Base-by-base conservation (phyloP, 2,888 invertebrate species). In the Eilema griseolum region DNA sequence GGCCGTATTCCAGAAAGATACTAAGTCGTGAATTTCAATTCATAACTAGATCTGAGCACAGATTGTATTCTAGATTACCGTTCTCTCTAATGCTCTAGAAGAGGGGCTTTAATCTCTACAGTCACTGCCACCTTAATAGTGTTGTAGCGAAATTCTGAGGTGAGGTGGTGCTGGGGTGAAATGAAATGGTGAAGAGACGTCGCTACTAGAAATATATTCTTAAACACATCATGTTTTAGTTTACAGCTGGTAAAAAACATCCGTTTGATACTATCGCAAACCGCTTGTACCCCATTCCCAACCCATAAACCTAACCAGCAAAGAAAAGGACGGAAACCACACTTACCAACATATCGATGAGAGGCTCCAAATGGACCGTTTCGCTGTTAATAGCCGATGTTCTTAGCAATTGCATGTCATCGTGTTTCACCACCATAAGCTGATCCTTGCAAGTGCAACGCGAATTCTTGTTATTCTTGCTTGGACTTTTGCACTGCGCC, bases 361-460 rank as follows among this genome's bases (percentile, higher is more conserved):
- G 73, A 60, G 86, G 83, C 12, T 89, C 84, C 63, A 89, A 80
- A 31, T 88, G 85, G 7, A 87, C 83, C 0, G 88, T 87, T 12
- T 93, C 91, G 76, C 83, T 91, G 69, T 92, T 94, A 63, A 95
- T 95, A 4, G 93, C 93, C 0, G 93, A 89, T 0, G 95, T 95
- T 76, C 94, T 88, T 71, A 95, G 75, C 56, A 94, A 70, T 72
- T 93, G 91, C 85, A 92, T 84, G 59, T 88, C 86, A 8, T 89
- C 88, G n/a, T 89, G 88, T 57, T 88, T 83, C 11, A 83, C 76
- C 46, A 88, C 78, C 64, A 83, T 73, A 23, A 85, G 80, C 70
- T 86, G 86, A 8, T 91, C 92, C 71, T 91, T 92, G 79, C 90
- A 91, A 2, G 80, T 77, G 69, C 90, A 90, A 62, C 89, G 81